phyloP scores from a whole-genome alignment of 2,113 vertebrate genomes.

The Galeopterus variegatus region DNA sequence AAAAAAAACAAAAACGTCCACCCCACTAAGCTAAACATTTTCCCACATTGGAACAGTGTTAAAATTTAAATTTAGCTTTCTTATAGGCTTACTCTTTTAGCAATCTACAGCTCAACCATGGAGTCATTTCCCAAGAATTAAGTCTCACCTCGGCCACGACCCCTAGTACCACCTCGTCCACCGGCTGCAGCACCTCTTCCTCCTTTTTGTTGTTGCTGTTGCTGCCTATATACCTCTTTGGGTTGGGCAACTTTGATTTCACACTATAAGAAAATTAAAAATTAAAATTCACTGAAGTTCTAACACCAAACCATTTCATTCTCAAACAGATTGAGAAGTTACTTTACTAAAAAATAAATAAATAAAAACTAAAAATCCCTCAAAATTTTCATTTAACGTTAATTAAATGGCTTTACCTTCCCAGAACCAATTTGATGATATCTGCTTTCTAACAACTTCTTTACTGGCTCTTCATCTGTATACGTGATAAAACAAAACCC shows the following conservation, averaged over 20 bases:
- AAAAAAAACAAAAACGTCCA: neutral
- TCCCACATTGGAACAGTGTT: neutral
- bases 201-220: conserved; percentile 92
- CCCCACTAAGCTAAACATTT: neutral
- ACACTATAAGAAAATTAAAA: conserved; percentile 87
- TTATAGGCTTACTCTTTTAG: neutral
- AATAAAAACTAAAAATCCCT: neutral
- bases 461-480: conserved; percentile 94
- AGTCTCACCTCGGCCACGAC: conserved; percentile 92
- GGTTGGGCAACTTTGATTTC: conserved; percentile 96
- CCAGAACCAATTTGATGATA: conserved; percentile 95
- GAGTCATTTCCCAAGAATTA: neutral
- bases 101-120: neutral
- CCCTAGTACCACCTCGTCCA: conserved; percentile 91
- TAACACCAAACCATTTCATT: neutral
- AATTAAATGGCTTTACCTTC: conserved; percentile 89
- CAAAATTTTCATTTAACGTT: neutral
- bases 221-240: conserved; percentile 95
- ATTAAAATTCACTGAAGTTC: neutral
- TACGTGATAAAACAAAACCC: conserved; percentile 96
- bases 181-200: conserved; percentile 89
- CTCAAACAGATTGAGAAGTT: neutral
- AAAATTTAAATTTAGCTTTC: neutral
- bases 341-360: neutral
- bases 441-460: conserved; percentile 94